Conservation (phyloP, 2,888 invertebrate genomes). For the Timandra comae region DNA sequence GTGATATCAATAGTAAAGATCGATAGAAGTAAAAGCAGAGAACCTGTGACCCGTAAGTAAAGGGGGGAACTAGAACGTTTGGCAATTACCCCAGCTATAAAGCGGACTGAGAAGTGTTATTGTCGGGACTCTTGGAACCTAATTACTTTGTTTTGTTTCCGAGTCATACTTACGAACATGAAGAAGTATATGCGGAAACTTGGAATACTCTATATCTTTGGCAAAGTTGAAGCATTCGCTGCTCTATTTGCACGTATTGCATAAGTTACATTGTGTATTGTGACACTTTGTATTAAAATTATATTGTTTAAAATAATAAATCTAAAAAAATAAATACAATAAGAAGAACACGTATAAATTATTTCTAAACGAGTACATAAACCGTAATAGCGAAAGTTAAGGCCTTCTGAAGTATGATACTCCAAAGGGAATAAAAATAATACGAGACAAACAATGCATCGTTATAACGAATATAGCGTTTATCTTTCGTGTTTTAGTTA, state of each 20-base stretch:
- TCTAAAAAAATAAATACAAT: no score
- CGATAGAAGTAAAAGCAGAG: constrained; percentile 16
- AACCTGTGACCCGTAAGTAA: constrained; percentile 21
- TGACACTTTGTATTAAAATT: neutral
- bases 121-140: constrained; percentile 19
- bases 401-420: constrained; percentile 2
- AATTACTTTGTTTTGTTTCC: constrained; percentile 23
- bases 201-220: constrained; percentile 7
- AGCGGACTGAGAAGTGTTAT: constrained; percentile 24
- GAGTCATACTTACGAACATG: constrained; percentile 14
- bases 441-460: constrained; percentile 27
- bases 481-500: constrained; percentile 39
- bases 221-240: constrained; percentile 5
- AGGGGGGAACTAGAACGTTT: constrained; percentile 21
- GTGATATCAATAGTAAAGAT: constrained; percentile 14
- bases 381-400: no score
- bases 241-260: neutral
- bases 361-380: no score
- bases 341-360: no score
- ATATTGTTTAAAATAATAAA: no score
- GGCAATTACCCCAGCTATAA: constrained; percentile 21
- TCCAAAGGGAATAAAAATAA: constrained; percentile 32
- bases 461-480: constrained; percentile 41
- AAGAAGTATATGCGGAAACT: constrained; percentile 10
- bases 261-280: constrained; percentile 1